Conservation (phyloP, 2,113 vertebrate species). For the Dromiciops gliroides region DNA sequence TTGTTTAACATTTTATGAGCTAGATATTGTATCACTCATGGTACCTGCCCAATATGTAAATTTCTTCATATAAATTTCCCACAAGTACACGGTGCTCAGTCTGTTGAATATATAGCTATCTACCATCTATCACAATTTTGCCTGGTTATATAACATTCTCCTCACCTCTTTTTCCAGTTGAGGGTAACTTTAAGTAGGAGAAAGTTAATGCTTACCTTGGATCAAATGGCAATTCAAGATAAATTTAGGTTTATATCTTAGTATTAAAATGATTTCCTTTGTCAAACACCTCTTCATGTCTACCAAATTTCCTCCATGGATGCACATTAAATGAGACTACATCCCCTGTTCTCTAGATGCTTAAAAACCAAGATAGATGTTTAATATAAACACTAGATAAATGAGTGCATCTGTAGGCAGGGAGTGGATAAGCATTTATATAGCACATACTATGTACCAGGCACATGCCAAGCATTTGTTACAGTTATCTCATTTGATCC, state of each 20-base stretch:
- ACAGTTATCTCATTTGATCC: background rate
- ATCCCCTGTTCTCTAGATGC: background rate
- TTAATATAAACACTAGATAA: too few species aligned
- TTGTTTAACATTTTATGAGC: conserved; percentile 21
- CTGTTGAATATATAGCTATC: conserved; percentile 12
- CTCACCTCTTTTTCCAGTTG: background rate
- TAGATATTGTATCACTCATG: conserved; percentile 33
- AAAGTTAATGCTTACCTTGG: background rate
- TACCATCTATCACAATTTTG: background rate
- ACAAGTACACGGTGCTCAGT: background rate
- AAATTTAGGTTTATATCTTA: conserved; percentile 35
- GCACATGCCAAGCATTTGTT: background rate
- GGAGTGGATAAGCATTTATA: background rate
- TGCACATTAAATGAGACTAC: background rate
- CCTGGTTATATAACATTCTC: conserved; percentile 13
- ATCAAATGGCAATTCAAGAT: conserved; percentile 29
- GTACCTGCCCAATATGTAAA: background rate
- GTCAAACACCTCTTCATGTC: background rate
- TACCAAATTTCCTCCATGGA: background rate
- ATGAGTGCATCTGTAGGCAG: background rate
- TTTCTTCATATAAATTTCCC: conserved; percentile 24
- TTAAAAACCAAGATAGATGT: background rate
- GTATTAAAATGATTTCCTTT: background rate
- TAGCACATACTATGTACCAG: background rate
- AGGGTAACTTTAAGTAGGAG: background rate